Evolutionary conservation across 2,797 vertebrate genomes (phyloP), one percentile per base, ranked within the genome.

Genomic region (Ctenopoma multispine): DNA sequence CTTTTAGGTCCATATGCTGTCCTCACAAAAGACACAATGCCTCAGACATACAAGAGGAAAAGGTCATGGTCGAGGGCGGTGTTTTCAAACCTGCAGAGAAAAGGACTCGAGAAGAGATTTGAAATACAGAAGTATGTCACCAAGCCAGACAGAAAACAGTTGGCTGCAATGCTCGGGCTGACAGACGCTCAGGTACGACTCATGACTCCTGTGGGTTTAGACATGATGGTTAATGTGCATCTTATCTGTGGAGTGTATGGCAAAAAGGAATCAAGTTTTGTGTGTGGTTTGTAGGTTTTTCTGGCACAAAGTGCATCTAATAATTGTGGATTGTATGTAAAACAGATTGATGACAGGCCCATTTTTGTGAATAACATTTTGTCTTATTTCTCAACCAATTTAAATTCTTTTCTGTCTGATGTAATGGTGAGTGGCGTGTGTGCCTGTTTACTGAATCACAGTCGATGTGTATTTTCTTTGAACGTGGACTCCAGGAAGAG

Each of bases 81-180:
- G 79, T 99, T 99, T 83, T 99, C 98, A 47, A 99, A 99, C 80
- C 94, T 99, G 62, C 98, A 99, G 92, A 96, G 98, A 58, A 99
- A 99, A 88, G 98, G 98, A 10, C 94, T 99, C 60, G 98, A 99
- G 90, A 99, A 99, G 72, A 94, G 98, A 31, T 99, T 99, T 49
- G 97, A 99, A 90, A 97, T 99, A 54, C 98, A 99, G 92, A 99
- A 99, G 74, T 99, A 99, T 0, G 98, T 99, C 90, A 99, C 98
- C 84, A 99, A 99, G 83, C 98, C 98, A 0, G 98, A 99, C 92
- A 92, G 98, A 86, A 99, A 99, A 81, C 98, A 99, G 86, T 93
- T 99, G 84, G 98, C 98, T 0, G 98, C 98, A 0, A 99, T 99
- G 98, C 92, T 99, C 67, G 98, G 98, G 7, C 96, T 99, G 67